phyloP scores from a whole-genome alignment of 1,140 invertebrate species.

The Sinonovacula constricta region DNA sequence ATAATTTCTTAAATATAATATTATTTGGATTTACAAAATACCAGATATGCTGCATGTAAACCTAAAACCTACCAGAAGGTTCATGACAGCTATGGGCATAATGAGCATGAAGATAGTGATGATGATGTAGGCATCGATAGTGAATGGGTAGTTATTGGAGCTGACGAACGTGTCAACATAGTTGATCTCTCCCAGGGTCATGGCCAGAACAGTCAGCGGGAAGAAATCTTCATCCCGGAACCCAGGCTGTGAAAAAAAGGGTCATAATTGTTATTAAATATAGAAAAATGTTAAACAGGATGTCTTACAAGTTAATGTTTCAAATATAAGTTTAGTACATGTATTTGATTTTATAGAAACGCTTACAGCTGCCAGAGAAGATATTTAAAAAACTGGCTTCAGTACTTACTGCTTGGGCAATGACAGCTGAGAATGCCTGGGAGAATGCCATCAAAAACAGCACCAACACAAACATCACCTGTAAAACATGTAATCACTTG shows the following conservation, averaged over 20 bases:
- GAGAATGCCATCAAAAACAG: constrained; percentile 57
- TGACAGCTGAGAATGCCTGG: constrained; percentile 50
- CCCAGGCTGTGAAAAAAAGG: constrained; percentile 52
- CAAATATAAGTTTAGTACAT: neutral
- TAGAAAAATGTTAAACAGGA: neutral
- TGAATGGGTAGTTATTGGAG: constrained; percentile 54
- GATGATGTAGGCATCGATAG: constrained; percentile 59
- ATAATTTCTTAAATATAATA: too few relatives aligned
- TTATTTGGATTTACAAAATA: too few relatives aligned
- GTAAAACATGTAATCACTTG: too few relatives aligned
- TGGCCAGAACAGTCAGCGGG: constrained; percentile 61
- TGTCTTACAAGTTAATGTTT: neutral
- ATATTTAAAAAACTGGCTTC: too few relatives aligned
- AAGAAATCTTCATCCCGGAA: constrained; percentile 45
- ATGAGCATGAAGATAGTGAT: constrained; percentile 65
- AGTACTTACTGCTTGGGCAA: constrained; percentile 55
- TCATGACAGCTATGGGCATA: constrained; percentile 71
- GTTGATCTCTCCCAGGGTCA: constrained; percentile 72
- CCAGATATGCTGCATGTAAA: too few relatives aligned
- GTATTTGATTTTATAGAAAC: too few relatives aligned
- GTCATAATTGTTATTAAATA: neutral
- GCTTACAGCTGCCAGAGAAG: too few relatives aligned
- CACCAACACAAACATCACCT: constrained; percentile 54
- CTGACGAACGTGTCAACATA: constrained; percentile 63
- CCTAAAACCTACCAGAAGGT: constrained; percentile 67